Conservation (phyloP, 2,888 invertebrate genomes). For the Caenorhabditis drosophilae region DNA sequence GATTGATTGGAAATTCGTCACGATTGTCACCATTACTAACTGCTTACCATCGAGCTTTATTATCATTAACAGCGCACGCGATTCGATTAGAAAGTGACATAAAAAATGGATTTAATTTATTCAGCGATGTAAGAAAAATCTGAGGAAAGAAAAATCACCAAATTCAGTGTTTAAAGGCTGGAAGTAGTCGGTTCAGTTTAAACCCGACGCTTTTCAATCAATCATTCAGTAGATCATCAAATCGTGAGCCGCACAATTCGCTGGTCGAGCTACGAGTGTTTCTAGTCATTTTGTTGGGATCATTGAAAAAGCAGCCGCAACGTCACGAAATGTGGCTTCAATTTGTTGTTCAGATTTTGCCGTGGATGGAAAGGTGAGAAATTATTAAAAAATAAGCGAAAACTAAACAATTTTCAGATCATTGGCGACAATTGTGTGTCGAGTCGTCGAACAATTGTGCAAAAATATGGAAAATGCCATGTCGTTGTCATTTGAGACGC, state of each 20-base stretch:
- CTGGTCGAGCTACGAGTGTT: constrained; percentile 81
- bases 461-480: constrained; percentile 77
- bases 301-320: constrained; percentile 74
- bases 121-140: constrained; percentile 32
- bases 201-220: constrained; percentile 49
- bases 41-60: constrained; percentile 62
- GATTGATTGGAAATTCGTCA: constrained; percentile 32
- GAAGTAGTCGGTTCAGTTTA: not conserved
- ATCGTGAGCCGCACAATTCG: constrained; percentile 49
- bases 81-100: constrained; percentile 65
- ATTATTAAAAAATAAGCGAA: too few species aligned
- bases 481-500: constrained; percentile 30
- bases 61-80: constrained; percentile 62
- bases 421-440: constrained; percentile 80
- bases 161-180: not conserved
- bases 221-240: constrained; percentile 53
- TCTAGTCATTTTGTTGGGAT: constrained; percentile 80
- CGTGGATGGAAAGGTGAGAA: constrained; percentile 77
- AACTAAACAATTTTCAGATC: constrained; percentile 73
- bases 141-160: not conserved
- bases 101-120: constrained; percentile 51
- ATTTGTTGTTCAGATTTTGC: constrained; percentile 81
- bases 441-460: constrained; percentile 82
- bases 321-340: constrained; percentile 83
- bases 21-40: constrained; percentile 55